Evolutionary conservation across 2,113 vertebrate species (phyloP), one percentile per base, ranked within the genome.

Genomic region (Mustela nigripes): DNA sequence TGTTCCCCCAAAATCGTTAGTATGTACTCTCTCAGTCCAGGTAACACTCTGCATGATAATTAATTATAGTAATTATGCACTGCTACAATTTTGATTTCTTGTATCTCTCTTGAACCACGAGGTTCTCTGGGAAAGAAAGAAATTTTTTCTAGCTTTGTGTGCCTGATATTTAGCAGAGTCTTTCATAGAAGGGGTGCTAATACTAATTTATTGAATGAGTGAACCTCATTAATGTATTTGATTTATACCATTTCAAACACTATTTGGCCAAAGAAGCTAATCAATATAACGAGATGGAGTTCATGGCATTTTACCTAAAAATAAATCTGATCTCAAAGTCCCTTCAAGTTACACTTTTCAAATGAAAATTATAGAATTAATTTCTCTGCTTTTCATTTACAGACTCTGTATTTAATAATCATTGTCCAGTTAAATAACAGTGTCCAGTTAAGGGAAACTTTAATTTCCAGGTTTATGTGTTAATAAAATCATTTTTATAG

Each of bases 361-460:
- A 96, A 48, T 89, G 90, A 95, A 94, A 98, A 98, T 98, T 90
- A 93, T 53, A 18, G 80, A 96, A 86, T 97, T 97, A 97, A 98
- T 98, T 98, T 98, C 63, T 97, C 91, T 65, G 76, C 74, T 97
- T 98, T 98, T 97, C 92, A 98, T 95, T 98, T 96, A 96, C 74
- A 97, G 97, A 96, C 67, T 97, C 91, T 97, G 79, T 97, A 97
- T 97, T 98, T 98, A 98, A 97, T 97, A 79, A 98, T 89, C 87
- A 96, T 97, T 97, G 97, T 97, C 88, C 48, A 12, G 48, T 50
- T 50, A 12, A 50, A 50, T 50, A 50, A 97, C 89, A 95, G 91
- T 96, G 93, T 96, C 90, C 96, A 98, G 92, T 98, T 97, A 98
- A 98, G 96, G 98, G 95, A 97, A 97, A 98, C 92, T 97, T 98